These are phyloP conservation scores for Galaxias olidus DNA, from an alignment of 2,797 vertebrate species.

Conservation along the genomic window DNA sequence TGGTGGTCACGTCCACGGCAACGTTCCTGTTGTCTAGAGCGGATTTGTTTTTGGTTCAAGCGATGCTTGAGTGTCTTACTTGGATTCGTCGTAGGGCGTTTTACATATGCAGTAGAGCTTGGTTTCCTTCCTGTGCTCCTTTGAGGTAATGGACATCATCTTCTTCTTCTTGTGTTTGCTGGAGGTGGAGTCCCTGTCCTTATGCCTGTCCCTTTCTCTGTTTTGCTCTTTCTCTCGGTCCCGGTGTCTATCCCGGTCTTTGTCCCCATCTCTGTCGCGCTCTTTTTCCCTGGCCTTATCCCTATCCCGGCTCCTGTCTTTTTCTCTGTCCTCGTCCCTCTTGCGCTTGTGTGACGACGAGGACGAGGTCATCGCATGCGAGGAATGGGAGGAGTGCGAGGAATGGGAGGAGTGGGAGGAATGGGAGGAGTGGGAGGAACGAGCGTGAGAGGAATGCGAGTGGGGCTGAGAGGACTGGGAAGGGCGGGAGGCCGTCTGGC, in stretches of 20 bases:
- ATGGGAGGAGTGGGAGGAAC: slow-evolving; percentile 47
- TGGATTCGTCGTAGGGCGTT: slow-evolving; percentile 96
- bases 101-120: slow-evolving; percentile 99
- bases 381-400: background rate
- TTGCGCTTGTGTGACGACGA: slow-evolving; percentile 81
- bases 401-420: slow-evolving; percentile 33
- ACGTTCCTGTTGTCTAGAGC: too few relatives aligned
- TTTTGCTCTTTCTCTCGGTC: slow-evolving; percentile 66
- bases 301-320: slow-evolving; percentile 68
- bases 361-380: slow-evolving; percentile 53
- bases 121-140: slow-evolving; percentile 96
- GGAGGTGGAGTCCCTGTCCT: slow-evolving; percentile 55
- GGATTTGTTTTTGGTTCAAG: background rate
- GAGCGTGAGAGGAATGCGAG: slow-evolving; percentile 34
- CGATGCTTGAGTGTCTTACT: slow-evolving; percentile 75
- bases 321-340: slow-evolving; percentile 79
- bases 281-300: slow-evolving; percentile 18
- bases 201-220: slow-evolving; percentile 47
- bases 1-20: background rate
- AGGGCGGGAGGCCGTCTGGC: slow-evolving; percentile 44
- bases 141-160: slow-evolving; percentile 95
- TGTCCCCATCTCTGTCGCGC: slow-evolving; percentile 29
- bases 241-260: slow-evolving; percentile 63
- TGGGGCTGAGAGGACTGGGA: slow-evolving; percentile 28
- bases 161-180: slow-evolving; percentile 97